Evolutionary conservation across 2,888 invertebrate genomes (phyloP).

Genomic region (Sminthurinus aureus): DNA sequence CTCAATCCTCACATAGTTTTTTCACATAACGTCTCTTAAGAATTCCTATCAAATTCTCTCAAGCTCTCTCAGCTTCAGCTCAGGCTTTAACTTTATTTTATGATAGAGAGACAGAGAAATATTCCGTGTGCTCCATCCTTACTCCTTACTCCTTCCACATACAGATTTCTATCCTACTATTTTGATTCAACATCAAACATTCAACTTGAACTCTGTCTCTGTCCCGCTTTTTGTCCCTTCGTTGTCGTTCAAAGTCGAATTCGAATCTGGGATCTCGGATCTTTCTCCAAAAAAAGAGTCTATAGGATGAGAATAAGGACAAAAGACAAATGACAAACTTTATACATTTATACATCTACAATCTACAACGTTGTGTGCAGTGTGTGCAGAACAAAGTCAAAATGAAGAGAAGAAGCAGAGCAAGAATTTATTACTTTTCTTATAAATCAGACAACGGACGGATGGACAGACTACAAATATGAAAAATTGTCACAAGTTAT

Average conservation of each 20-base stretch:
- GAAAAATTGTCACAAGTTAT: slow-evolving; percentile 32
- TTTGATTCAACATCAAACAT: not conserved
- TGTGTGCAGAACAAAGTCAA: not conserved
- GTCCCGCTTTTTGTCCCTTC: too few relatives aligned
- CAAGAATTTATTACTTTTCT: slow-evolving; percentile 20
- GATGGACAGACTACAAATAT: slow-evolving; percentile 20
- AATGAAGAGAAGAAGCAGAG: not conserved
- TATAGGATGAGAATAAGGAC: too few relatives aligned
- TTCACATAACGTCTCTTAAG: slow-evolving; percentile 1
- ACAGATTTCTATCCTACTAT: not conserved
- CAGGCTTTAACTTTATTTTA: not conserved
- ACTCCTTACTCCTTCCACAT: not conserved
- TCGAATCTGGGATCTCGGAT: too few relatives aligned
- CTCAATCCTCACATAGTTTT: not conserved
- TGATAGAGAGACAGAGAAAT: not conserved
- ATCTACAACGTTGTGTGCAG: not conserved
- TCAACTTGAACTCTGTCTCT: not conserved
- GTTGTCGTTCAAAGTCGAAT: too few relatives aligned
- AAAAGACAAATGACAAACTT: not conserved
- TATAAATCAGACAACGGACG: slow-evolving; percentile 24
- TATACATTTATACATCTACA: not conserved
- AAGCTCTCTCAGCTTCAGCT: not conserved
- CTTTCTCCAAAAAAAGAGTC: too few relatives aligned
- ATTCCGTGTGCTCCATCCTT: not conserved
- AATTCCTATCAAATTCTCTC: slow-evolving; percentile 23